These are phyloP conservation scores for Pissodes strobi DNA, from an alignment of 1,140 invertebrate genomes.

Conservation along the genomic window DNA sequence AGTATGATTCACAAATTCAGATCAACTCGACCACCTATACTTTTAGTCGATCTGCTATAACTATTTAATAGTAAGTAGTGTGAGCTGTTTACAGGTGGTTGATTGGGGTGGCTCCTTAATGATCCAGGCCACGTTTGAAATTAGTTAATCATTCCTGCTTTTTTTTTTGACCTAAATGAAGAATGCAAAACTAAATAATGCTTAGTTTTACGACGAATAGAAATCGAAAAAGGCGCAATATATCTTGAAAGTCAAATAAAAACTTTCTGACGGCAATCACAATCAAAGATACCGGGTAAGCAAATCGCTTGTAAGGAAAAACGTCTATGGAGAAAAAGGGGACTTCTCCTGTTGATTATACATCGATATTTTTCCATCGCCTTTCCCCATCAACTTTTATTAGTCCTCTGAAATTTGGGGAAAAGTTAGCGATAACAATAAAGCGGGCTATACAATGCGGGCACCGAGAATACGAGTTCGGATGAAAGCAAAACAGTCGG, in stretches of 20 bases:
- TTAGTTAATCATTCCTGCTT: too few relatives aligned
- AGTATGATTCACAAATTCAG: too few relatives aligned
- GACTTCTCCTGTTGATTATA: slow-evolving; percentile 30
- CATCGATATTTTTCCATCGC: slow-evolving; percentile 26
- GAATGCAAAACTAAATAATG: too few relatives aligned
- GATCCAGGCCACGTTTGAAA: too few relatives aligned
- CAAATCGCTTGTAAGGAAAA: slow-evolving; percentile 19
- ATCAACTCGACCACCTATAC: too few relatives aligned
- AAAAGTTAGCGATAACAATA: slow-evolving; percentile 33
- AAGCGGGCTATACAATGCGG: slow-evolving; percentile 20
- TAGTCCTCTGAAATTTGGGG: slow-evolving; percentile 30
- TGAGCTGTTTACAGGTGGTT: too few relatives aligned
- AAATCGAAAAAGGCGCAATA: too few relatives aligned
- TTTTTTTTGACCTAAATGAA: too few relatives aligned
- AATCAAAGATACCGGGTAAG: slow-evolving; percentile 22
- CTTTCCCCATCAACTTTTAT: slow-evolving; percentile 32
- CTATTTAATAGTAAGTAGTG: too few relatives aligned
- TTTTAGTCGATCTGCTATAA: too few relatives aligned
- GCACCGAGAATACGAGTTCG: slow-evolving; percentile 14
- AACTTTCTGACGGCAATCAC: slow-evolving; percentile 8
- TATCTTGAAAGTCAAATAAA: slow-evolving; percentile 17
- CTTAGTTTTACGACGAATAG: too few relatives aligned
- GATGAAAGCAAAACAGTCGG: slow-evolving; percentile 31
- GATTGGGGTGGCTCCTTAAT: too few relatives aligned
- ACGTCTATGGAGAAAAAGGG: background rate